These are phyloP conservation scores for Pachyrhynchus sulphureomaculatus DNA, from an alignment of 1,140 invertebrate species.

Conservation along the genomic window DNA sequence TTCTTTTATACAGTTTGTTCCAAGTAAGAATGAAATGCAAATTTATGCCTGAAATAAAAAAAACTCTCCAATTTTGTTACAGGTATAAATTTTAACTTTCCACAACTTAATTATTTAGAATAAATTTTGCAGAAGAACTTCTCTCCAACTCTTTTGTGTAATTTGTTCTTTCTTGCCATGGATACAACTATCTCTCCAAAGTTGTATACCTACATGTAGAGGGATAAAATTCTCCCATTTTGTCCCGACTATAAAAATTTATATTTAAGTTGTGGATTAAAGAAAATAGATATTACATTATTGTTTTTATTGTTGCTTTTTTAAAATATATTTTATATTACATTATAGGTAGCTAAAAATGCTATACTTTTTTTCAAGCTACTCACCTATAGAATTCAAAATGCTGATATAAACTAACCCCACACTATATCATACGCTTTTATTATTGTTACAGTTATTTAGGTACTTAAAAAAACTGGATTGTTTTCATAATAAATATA, in stretches of 20 bases:
- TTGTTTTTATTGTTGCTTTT: slow-evolving; percentile 22
- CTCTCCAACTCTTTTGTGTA: slow-evolving; percentile 12
- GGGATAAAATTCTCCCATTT: slow-evolving; percentile 6
- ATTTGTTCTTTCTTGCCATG: background rate
- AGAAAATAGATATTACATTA: background rate
- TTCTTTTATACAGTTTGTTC: slow-evolving; percentile 5
- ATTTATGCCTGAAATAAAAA: slow-evolving; percentile 3
- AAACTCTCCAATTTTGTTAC: slow-evolving; percentile 14
- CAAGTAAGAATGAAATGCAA: background rate
- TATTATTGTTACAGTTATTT: slow-evolving; percentile 19
- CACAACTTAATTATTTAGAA: background rate
- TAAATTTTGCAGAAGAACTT: background rate
- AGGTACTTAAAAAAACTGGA: slow-evolving; percentile 22
- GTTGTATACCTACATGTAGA: background rate
- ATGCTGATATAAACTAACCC: slow-evolving; percentile 14
- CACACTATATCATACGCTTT: slow-evolving; percentile 10
- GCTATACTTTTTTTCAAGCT: slow-evolving; percentile 11
- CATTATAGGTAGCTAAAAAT: slow-evolving; percentile 13
- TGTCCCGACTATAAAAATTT: background rate
- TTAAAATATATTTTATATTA: slow-evolving; percentile 27
- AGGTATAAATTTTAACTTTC: background rate
- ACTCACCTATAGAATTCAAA: slow-evolving; percentile 12
- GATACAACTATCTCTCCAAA: slow-evolving; percentile 1
- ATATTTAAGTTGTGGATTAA: background rate
- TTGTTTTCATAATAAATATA: slow-evolving; percentile 24